Base-by-base conservation (phyloP, 2,888 invertebrate genomes). In the Anoncus sp. region DNA sequence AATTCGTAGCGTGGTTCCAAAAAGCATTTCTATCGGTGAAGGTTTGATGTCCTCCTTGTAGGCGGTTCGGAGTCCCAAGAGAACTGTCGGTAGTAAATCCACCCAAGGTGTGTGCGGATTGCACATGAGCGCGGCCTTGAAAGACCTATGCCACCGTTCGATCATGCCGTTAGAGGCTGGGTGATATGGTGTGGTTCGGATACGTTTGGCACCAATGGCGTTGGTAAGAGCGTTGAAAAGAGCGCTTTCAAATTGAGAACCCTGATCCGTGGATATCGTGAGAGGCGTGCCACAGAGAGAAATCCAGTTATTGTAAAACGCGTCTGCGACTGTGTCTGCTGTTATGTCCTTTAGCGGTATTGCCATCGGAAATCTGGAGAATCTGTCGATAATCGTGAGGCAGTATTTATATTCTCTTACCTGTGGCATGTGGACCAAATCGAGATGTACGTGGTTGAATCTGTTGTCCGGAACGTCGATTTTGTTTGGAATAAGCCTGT, bases 361-460 rank as follows among this genome's bases (percentile, higher is more conserved):
- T 0, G 84, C 87, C 65, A 85, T 86, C 6, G 86, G 84, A 84
- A 85, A 88, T 12, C 82, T 71, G 0, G 86, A 75, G 40, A 85
- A 87, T 5, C 87, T 38, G 63, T 90, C 88, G 5, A 88, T 82
- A 9, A 81, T 78, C 0, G 89, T 89, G 1, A 89, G 80, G 16
- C 83, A 84, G 75, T 88, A 90, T 6, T 79, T 57, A 72, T 75
- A 85, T n/a, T 82, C 85, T 20, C 80, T 40, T 0, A 77, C 75
- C 1, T 38, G 31, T 12, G 80, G 80, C 2, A 80, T 43, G 2
- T 38, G 20, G 12, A 80, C 57, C 2, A 80, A 16, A 40, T 80
- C 77, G 1, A 80, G 3, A 38, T 80, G 66, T 0, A 80, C 38
- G 38, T 77, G 57, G n/a, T 65, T 63, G 65, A 73, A 73, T 6